phyloP scores from a whole-genome alignment of 2,888 invertebrate species.

The Flabesymbios commensalis region DNA sequence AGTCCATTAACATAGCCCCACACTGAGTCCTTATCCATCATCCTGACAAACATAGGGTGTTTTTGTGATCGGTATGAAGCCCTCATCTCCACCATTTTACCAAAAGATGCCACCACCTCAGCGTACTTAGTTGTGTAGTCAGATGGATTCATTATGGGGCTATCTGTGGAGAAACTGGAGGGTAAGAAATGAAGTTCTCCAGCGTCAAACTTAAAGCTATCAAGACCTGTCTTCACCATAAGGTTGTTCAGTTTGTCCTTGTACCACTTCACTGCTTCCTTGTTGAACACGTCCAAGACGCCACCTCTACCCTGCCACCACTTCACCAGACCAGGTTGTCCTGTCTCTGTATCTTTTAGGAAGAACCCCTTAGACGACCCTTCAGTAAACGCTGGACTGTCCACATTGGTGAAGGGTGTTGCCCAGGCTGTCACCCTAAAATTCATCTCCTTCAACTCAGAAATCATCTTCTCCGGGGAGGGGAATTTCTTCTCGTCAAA shows the following conservation, averaged over 20 bases:
- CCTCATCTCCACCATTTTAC: slow-evolving; percentile 69
- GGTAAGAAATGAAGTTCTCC: slow-evolving; percentile 60
- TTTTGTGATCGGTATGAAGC: slow-evolving; percentile 80
- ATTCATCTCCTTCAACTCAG: slow-evolving; percentile 67
- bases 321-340: neutral
- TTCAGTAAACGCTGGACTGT: slow-evolving; percentile 52
- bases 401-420: slow-evolving; percentile 76
- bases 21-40: slow-evolving; percentile 84
- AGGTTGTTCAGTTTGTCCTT: slow-evolving; percentile 68
- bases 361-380: slow-evolving; percentile 7
- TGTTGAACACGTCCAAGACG: slow-evolving; percentile 84
- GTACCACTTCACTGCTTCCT: slow-evolving; percentile 78
- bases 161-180: slow-evolving; percentile 30
- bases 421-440: slow-evolving; percentile 79
- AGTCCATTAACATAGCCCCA: slow-evolving; percentile 72
- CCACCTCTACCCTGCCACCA: slow-evolving; percentile 74
- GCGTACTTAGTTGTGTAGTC: slow-evolving; percentile 42
- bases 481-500: slow-evolving; percentile 75
- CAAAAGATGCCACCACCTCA: slow-evolving; percentile 29
- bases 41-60: slow-evolving; percentile 76
- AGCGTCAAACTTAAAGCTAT: slow-evolving; percentile 86
- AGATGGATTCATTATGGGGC: slow-evolving; percentile 33
- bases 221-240: slow-evolving; percentile 71
- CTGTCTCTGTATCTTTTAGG: slow-evolving; percentile 41
- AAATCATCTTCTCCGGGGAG: slow-evolving; percentile 69